These are phyloP conservation scores for Papilio xuthus DNA, from an alignment of 1,140 invertebrate species.

Conservation along the genomic window DNA sequence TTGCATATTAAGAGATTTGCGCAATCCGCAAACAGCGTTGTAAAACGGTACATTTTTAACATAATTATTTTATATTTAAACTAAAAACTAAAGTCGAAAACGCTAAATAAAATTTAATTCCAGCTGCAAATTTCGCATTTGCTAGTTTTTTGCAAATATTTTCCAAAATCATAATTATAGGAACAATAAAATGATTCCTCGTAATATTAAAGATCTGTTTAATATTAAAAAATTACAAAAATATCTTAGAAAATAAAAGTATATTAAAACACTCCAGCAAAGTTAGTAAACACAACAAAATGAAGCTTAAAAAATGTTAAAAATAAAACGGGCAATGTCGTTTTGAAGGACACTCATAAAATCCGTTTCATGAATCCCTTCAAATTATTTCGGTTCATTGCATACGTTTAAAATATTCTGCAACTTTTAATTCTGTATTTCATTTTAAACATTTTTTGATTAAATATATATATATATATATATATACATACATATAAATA, in stretches of 20 bases:
- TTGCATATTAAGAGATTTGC: conserved; percentile 6
- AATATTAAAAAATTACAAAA: no score
- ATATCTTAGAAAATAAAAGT: not conserved
- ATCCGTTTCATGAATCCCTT: not conserved
- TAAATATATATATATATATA: no score
- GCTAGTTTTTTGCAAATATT: no score
- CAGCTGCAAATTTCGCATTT: no score
- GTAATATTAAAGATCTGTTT: no score
- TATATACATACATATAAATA: no score
- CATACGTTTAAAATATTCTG: conserved; percentile 6
- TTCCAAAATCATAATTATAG: no score
- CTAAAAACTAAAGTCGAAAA: no score
- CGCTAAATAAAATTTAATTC: no score
- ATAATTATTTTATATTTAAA: not conserved
- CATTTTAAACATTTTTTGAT: not conserved
- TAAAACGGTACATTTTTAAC: conserved; percentile 3
- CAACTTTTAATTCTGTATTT: not conserved
- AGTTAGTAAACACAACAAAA: not conserved
- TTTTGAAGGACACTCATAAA: conserved; percentile 6
- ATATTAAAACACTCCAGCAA: not conserved
- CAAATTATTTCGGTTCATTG: conserved; percentile 8
- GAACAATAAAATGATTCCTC: no score
- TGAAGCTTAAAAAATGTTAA: not conserved
- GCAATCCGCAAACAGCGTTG: not conserved
- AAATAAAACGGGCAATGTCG: not conserved